Evolutionary conservation across 2,888 invertebrate species (phyloP), one percentile per base, ranked within the genome.

Genomic region (Synanthedon myopaeformis): DNA sequence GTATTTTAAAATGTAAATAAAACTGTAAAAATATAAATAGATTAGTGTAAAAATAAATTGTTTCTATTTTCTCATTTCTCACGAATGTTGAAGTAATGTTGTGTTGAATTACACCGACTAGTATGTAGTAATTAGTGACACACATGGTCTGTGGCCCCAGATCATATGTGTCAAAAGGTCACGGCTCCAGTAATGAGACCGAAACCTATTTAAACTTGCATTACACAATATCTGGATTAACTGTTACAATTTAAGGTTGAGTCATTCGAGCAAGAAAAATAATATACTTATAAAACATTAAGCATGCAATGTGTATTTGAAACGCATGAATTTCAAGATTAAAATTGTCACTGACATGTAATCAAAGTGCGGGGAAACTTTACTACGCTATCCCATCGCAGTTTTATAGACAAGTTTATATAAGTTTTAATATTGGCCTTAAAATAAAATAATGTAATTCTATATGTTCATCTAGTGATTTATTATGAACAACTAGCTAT

Each of bases 151-250:
- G 50, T 45, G 14, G 14, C 45, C 45, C 45, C 45, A 52, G 52
- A 57, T 57, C 49, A 55, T 54, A 35, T 41, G 56, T 52, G 57
- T 55, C 53, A 54, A 57, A 55, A 56, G 59, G 61, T 62, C 61
- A 59, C 49, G 58, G 57, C 42, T 45, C 14, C 14, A 45, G 45
- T n/a, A 45, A 45, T 45, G 45, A 45, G 45, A 45, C 13, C 41
- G 45, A 45, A 45, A 45, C 45, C 14, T 13, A 45, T 13, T 45
- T 45, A 45, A 13, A 45, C 45, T 4, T 4, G 10, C 10, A 45
- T 45, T 45, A 45, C 45, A 45, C 35, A 35, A 35, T 35, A 35
- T 35, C 35, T 35, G 35, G 35, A 35, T 45, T 45, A 45, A 14
- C 45, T 45, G 45, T 45, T 13, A 45, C 4, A 14, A 14, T 45